phyloP scores from a whole-genome alignment of 2,888 invertebrate genomes.

The Drosophila quinaria region DNA sequence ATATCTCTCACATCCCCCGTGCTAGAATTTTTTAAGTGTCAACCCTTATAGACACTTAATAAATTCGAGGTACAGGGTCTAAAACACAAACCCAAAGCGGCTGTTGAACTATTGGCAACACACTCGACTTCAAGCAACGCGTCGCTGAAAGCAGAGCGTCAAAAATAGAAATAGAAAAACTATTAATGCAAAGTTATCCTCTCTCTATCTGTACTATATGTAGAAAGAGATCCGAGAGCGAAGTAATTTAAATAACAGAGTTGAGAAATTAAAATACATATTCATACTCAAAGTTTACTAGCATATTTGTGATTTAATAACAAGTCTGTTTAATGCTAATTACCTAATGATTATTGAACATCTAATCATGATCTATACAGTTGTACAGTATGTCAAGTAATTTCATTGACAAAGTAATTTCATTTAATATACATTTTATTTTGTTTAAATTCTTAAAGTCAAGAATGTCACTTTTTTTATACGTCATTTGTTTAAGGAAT shows the following conservation, averaged over 20 bases:
- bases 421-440: too few relatives aligned
- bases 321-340: background rate
- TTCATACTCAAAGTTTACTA: background rate
- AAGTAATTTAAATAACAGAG: background rate
- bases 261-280: background rate
- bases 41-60: too few relatives aligned
- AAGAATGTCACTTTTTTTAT: too few relatives aligned
- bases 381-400: background rate
- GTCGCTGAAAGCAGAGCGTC: constrained; percentile 34
- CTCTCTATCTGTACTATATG: background rate
- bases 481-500: too few relatives aligned
- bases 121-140: constrained; percentile 28
- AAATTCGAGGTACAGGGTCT: too few relatives aligned
- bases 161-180: constrained; percentile 65
- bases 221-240: constrained; percentile 3
- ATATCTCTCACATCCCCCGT: too few relatives aligned
- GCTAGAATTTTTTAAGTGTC: too few relatives aligned
- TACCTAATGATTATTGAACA: background rate
- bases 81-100: constrained; percentile 41
- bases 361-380: background rate
- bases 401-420: too few relatives aligned
- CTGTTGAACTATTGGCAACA: constrained; percentile 69
- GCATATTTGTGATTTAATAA: background rate
- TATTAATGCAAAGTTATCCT: constrained; percentile 13
- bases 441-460: too few relatives aligned